Base-by-base conservation (phyloP, 2,797 vertebrate genomes). In the Falco naumanni region DNA sequence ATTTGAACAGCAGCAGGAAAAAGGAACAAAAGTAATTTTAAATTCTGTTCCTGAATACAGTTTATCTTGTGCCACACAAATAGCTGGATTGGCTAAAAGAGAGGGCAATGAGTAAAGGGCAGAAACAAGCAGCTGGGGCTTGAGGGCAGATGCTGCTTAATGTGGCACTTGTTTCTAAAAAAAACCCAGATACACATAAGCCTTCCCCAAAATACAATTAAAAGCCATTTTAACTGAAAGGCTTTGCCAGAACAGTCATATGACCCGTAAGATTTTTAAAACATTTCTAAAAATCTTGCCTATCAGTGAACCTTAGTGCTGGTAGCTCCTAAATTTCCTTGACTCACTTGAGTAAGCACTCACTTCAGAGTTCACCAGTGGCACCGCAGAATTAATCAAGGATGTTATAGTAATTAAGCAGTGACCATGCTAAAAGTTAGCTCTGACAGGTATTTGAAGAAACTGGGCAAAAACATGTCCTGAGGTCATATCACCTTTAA, bases 141-240 rank as follows among this genome's bases (percentile, higher is more conserved):
- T 78, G 41, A 75, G 20, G 18, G 68, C 25, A 86, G 34, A 78
- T 51, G 18, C 33, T 64, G 4, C 4, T 39, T 81, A 37, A 50
- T 41, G 41, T 10, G 51, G 10, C 9, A 78, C 3, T n/a, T 56
- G n/a, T 43, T 80, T 59, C 13, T 47, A 24, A 87, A 87, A 83
- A 34, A 16, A 26, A 3, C 2, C 25, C 17, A 65, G 10, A 41
- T 51, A 60, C 25, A 37, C 0, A 0, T 26, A 53, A n/a, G 5
- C 50, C 16, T 34, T 56, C 33, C 39, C 9, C 57, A 66, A 80
- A 82, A 89, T 59, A 41, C 8, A 76, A 25, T 68, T 43, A 51
- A 80, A 21, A 70, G 12, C 16, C 8, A 66, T 66, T 85, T 80
- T 34, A 50, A 16, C 11, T 33, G 45, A 77, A 80, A 70, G 22